Conservation (phyloP, 1,140 invertebrate species). For the Wiebesia pumilae region DNA sequence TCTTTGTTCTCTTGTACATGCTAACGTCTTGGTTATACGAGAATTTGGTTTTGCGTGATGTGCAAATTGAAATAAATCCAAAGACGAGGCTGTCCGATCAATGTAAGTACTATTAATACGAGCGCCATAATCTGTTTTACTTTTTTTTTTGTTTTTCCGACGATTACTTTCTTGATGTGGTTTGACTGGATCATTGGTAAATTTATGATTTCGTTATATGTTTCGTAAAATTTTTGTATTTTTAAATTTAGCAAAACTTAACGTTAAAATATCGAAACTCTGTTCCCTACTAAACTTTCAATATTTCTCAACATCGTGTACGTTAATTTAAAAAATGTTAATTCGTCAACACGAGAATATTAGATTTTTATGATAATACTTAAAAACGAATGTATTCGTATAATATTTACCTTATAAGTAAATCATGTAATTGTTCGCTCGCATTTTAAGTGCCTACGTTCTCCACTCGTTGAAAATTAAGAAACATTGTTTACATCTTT, state of each 20-base stretch:
- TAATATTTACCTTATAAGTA: too few species aligned
- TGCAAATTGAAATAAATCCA: background rate
- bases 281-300: conserved; percentile 10
- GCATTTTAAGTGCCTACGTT: too few species aligned
- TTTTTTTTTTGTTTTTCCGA: background rate
- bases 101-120: too few species aligned
- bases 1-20: too few species aligned
- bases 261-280: background rate
- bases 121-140: background rate
- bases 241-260: background rate
- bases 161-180: background rate
- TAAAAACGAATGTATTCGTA: too few species aligned
- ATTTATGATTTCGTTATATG: background rate
- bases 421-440: too few species aligned
- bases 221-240: background rate
- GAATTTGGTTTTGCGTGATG: too few species aligned
- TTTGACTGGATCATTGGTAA: background rate
- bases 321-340: background rate
- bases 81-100: background rate
- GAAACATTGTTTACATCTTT: too few species aligned
- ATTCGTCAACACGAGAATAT: background rate
- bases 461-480: too few species aligned
- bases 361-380: too few species aligned
- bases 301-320: background rate
- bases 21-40: too few species aligned